Percentiles rank a stretch among this genome's conserved stretches.
Conservation (phyloP, 2,797 vertebrate genomes). For the Sparidentex hasta region DNA sequence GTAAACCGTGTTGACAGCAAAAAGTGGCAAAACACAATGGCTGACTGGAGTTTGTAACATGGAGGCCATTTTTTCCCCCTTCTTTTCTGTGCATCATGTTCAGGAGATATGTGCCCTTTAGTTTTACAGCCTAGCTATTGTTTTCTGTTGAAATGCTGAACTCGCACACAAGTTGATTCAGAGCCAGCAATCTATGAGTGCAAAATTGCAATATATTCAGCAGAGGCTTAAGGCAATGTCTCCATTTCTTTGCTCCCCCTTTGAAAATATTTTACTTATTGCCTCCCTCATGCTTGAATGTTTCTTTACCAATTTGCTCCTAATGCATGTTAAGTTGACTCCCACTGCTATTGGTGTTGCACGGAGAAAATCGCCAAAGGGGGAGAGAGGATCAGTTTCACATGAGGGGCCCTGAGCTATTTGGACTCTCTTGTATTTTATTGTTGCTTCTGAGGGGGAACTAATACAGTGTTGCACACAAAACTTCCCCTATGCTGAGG, state of each 20-base stretch:
- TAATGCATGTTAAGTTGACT: slow-evolving; percentile 83
- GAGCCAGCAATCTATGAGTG: background rate
- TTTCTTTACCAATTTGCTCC: slow-evolving; percentile 84
- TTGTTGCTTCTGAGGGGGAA: slow-evolving; percentile 84
- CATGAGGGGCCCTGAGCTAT: slow-evolving; percentile 85
- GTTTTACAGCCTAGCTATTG: background rate
- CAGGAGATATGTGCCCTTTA: background rate
- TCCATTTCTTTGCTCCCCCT: slow-evolving; percentile 60
- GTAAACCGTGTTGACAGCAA: background rate
- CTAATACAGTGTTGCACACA: slow-evolving; percentile 86
- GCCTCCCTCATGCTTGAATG: slow-evolving; percentile 74
- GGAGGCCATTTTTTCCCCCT: slow-evolving; percentile 5
- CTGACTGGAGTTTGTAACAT: slow-evolving; percentile 11
- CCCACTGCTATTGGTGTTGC: slow-evolving; percentile 76
- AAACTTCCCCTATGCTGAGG: slow-evolving; percentile 76
- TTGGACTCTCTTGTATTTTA: slow-evolving; percentile 85
- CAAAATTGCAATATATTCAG: slow-evolving; percentile 54
- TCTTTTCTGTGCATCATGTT: slow-evolving; percentile 4
- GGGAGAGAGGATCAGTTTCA: slow-evolving; percentile 85
- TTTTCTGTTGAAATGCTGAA: slow-evolving; percentile 4
- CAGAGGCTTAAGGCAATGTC: slow-evolving; percentile 60
- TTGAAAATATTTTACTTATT: slow-evolving; percentile 79
- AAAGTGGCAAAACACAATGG: slow-evolving; percentile 6
- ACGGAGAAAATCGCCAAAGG: slow-evolving; percentile 69
- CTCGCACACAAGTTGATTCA: background rate